Percentiles rank a stretch among this genome's conserved stretches.
Conservation (phyloP, 2,888 invertebrate species). For the Drosophila niveifrons region DNA sequence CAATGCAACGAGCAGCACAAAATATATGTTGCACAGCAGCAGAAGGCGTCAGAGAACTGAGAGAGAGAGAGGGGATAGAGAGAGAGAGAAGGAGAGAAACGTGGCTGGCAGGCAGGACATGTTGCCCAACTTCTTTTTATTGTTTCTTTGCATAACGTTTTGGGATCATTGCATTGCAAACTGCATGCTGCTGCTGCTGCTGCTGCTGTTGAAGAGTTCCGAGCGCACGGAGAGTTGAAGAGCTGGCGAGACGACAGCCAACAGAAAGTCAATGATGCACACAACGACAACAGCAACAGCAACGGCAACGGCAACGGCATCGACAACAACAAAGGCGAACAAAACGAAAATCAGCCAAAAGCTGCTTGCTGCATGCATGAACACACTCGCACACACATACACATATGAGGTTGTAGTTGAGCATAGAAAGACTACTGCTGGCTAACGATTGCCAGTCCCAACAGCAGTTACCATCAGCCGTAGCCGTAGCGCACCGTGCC, state of each 20-base stretch:
- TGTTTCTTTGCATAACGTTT: constrained; percentile 2
- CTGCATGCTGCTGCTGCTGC: not conserved
- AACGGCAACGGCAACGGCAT: not conserved
- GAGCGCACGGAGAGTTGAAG: not conserved
- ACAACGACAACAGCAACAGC: not conserved
- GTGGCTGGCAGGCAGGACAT: constrained; percentile 1
- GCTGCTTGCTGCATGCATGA: constrained; percentile 2
- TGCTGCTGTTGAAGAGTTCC: too few species aligned
- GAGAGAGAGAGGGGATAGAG: not conserved
- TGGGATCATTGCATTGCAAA: constrained; percentile 2
- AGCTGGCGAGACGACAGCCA: constrained; percentile 1
- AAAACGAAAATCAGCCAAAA: constrained; percentile 2
- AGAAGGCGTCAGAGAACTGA: constrained; percentile 1
- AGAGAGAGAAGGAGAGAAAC: too few species aligned
- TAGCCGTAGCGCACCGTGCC: too few species aligned
- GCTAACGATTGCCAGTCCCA: constrained; percentile 2
- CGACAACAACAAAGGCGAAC: constrained; percentile 1
- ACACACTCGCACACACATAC: not conserved
- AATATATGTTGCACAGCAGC: constrained; percentile 2
- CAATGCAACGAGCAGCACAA: not conserved
- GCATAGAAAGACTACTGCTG: constrained; percentile 1
- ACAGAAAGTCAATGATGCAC: constrained; percentile 2
- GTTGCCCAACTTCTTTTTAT: constrained; percentile 3
- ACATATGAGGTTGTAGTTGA: not conserved
- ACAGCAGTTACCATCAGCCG: constrained; percentile 1